A percentile compares a stretch with the other conserved stretches of the same genome.
phyloP scores from a whole-genome alignment of 30 jellyfish, hydroid and myxozoan species.

The Aurelia aurita region DNA sequence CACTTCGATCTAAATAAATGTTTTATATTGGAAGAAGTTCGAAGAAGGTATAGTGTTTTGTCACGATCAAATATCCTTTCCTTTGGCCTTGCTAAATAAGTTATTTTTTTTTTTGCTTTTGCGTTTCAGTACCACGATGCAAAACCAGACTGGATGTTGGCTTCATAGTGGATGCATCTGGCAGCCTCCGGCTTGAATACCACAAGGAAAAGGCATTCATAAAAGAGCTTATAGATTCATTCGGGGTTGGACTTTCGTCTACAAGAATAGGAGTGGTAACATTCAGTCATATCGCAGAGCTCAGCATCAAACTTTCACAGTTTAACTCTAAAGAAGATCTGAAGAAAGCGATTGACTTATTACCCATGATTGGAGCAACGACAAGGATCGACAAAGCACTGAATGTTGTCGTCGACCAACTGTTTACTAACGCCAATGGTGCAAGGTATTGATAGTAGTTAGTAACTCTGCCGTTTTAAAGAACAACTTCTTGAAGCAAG shows the following conservation, averaged over 20 bases:
- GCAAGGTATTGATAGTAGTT: conserved; percentile 21
- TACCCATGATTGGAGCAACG: conserved; percentile 76
- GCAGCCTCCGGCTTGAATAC: conserved; percentile 64
- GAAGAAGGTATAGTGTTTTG: too few relatives aligned
- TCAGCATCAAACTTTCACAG: conserved; percentile 56
- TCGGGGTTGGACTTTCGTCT: conserved; percentile 48
- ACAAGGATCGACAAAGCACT: conserved; percentile 87
- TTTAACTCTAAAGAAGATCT: conserved; percentile 53
- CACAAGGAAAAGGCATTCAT: conserved; percentile 71
- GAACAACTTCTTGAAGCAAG: too few relatives aligned
- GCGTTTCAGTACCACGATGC: conserved; percentile 62
- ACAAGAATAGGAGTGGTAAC: conserved; percentile 73
- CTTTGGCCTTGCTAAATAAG: too few relatives aligned
- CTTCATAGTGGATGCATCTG: conserved; percentile 80
- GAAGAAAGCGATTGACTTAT: conserved; percentile 67
- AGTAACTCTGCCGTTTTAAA: too few relatives aligned
- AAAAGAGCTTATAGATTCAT: conserved; percentile 62
- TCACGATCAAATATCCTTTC: too few relatives aligned
- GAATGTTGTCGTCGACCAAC: conserved; percentile 44
- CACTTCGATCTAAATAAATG: too few relatives aligned
- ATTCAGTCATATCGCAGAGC: conserved; percentile 75
- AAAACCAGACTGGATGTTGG: conserved; percentile 80
- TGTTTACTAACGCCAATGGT: conserved; percentile 70
- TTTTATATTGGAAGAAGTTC: too few relatives aligned
- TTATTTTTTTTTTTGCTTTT: not conserved